phyloP scores from a whole-genome alignment of 2,888 invertebrate species.

The Drosophila rubida region DNA sequence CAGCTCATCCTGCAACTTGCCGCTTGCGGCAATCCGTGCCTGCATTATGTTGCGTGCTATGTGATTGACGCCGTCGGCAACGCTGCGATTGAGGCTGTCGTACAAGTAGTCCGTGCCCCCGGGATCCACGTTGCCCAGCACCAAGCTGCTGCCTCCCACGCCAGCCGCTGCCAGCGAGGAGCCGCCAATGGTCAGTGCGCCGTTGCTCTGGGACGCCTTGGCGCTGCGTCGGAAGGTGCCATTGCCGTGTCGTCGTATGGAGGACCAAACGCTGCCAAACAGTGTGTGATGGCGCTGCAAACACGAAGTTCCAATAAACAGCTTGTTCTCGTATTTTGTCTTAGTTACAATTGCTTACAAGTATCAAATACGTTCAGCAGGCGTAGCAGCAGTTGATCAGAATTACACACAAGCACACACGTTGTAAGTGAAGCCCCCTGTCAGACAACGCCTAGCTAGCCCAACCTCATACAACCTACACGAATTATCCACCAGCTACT shows the following conservation, averaged over 20 bases:
- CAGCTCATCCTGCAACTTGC: slow-evolving; percentile 65
- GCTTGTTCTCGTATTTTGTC: too few species aligned
- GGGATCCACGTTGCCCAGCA: slow-evolving; percentile 61
- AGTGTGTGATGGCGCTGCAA: slow-evolving; percentile 96
- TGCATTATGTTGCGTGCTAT: slow-evolving; percentile 84
- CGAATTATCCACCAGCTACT: too few species aligned
- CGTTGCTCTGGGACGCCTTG: slow-evolving; percentile 77
- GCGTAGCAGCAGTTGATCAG: too few species aligned
- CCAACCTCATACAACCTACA: too few species aligned
- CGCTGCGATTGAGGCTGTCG: slow-evolving; percentile 80
- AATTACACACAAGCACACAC: too few species aligned
- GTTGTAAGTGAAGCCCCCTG: too few species aligned
- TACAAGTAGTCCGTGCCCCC: slow-evolving; percentile 70
- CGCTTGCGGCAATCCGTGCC: slow-evolving; percentile 72
- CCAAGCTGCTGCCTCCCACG: slow-evolving; percentile 70
- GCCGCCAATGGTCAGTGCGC: slow-evolving; percentile 62
- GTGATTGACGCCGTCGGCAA: slow-evolving; percentile 84
- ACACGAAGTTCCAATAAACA: neutral
- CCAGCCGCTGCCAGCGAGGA: slow-evolving; percentile 52
- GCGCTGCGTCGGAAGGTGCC: slow-evolving; percentile 80
- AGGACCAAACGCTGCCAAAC: slow-evolving; percentile 98
- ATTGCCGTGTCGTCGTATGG: slow-evolving; percentile 91
- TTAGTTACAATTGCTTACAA: too few species aligned
- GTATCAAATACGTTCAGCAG: too few species aligned
- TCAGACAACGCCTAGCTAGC: too few species aligned